A percentile compares a stretch with the other conserved stretches of the same genome.
These are phyloP conservation scores for Hippocampus mohnikei DNA, from an alignment of 2,113 vertebrate species.

Conservation along the genomic window DNA sequence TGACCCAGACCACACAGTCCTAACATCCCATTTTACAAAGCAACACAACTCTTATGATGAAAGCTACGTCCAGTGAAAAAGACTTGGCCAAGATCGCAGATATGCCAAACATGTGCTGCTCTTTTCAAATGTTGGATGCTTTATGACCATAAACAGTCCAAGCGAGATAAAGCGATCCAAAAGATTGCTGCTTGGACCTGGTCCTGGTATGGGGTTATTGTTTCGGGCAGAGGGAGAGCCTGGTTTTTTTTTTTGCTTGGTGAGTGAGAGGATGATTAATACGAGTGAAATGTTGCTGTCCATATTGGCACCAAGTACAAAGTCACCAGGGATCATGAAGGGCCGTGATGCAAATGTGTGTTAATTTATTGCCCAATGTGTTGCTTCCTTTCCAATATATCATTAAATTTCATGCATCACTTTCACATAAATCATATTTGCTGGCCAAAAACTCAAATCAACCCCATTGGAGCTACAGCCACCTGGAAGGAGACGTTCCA, in stretches of 20 bases:
- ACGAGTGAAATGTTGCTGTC: slow-evolving; percentile 32
- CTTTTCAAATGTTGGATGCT: slow-evolving; percentile 61
- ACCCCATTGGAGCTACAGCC: neutral
- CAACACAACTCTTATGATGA: slow-evolving; percentile 39
- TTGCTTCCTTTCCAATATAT: neutral
- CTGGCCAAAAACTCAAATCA: slow-evolving; percentile 12
- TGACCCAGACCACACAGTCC: slow-evolving; percentile 39
- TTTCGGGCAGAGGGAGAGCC: slow-evolving; percentile 44
- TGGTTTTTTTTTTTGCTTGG: slow-evolving; percentile 31
- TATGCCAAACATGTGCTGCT: slow-evolving; percentile 65
- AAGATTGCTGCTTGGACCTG: slow-evolving; percentile 26
- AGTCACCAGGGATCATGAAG: slow-evolving; percentile 30
- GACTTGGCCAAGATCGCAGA: slow-evolving; percentile 25
- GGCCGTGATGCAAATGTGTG: slow-evolving; percentile 25
- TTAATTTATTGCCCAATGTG: slow-evolving; percentile 22
- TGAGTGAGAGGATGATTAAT: slow-evolving; percentile 38
- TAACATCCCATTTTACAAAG: slow-evolving; percentile 29
- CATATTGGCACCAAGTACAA: slow-evolving; percentile 46
- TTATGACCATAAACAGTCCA: slow-evolving; percentile 64
- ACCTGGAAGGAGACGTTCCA: neutral
- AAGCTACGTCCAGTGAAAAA: slow-evolving; percentile 44
- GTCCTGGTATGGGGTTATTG: slow-evolving; percentile 47
- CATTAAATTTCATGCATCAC: slow-evolving; percentile 7
- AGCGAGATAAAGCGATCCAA: slow-evolving; percentile 37
- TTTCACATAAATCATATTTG: slow-evolving; percentile 1